These are phyloP conservation scores for Eciton burchellii DNA, from an alignment of 1,140 invertebrate genomes.

Conservation along the genomic window DNA sequence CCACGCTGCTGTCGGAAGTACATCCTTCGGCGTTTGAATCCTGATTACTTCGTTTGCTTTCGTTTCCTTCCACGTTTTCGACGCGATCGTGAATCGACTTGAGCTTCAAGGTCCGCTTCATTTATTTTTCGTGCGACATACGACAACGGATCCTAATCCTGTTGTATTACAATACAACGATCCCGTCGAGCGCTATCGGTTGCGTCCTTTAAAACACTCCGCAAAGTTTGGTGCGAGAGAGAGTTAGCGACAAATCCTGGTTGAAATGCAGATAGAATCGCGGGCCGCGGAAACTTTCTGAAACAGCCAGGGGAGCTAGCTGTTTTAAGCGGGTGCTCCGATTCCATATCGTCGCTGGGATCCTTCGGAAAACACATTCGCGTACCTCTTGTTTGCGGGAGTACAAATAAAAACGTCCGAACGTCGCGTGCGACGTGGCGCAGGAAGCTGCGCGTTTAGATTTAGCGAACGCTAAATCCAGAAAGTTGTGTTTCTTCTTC, in stretches of 20 bases:
- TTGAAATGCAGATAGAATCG: conserved; percentile 46
- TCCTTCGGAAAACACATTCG: conserved; percentile 27
- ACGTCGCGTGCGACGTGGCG: no score
- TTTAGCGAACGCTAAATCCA: conserved; percentile 9
- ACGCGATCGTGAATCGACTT: conserved; percentile 1
- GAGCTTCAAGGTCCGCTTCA: not conserved
- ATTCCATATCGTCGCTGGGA: conserved; percentile 59
- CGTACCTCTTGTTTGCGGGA: conserved; percentile 20
- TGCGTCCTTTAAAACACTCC: conserved; percentile 27
- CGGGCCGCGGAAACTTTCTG: conserved; percentile 32
- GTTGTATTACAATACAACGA: conserved; percentile 13
- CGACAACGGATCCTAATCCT: not conserved
- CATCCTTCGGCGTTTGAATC: not conserved
- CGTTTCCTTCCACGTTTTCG: not conserved
- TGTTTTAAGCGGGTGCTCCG: conserved; percentile 51
- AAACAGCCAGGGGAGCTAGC: conserved; percentile 5
- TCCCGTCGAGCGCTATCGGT: not conserved
- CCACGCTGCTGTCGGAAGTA: not conserved
- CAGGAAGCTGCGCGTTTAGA: no score
- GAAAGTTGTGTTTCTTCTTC: not conserved
- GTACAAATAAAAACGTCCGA: conserved; percentile 43
- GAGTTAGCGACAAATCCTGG: conserved; percentile 39
- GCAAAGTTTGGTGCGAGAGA: conserved; percentile 30
- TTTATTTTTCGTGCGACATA: not conserved
- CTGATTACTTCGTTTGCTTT: no score